Base-by-base conservation (phyloP, 1,140 invertebrate genomes). In the Holcopasites calliopsidis region DNA sequence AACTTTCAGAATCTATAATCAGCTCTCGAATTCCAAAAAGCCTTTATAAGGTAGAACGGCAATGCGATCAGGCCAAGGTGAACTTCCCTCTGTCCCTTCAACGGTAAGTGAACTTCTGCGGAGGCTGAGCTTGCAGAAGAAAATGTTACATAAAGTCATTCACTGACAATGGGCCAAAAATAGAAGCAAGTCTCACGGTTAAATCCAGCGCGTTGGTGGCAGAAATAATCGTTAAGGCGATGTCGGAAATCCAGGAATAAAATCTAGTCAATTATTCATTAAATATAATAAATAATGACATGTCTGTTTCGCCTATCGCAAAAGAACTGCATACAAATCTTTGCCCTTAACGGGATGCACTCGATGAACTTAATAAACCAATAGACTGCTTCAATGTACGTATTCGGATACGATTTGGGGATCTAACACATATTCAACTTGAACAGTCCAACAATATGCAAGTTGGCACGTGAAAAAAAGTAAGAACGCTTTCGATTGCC, bases 61-160 rank as follows among this genome's bases (percentile, higher is more conserved):
- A 44, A 58, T 8, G 31, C 33, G 54, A 28, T 66, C 28, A 6
- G 55, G 60, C 78, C 61, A 68, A 79, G 76, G 76, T 61, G 26
- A 50, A 38, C 28, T 44, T 18, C 42, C 6, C 42, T 40, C 54
- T 21, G 1, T 71, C 23, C 52, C 50, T 6, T 54, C 57, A 57
- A 77, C 60, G 54, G 66, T 52, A 47, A 23, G 13, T 31, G 66
- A 77, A 65, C 50, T 77, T n/a, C 57, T 28, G 55, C 65, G 23
- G 26, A 65, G 52, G 42, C 35, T 31, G 66, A 80, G 26, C 47
- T 66, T 60, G 61, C 33, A 4, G 26, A 23, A 65, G 31, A 28
- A 62, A 69, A 47, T 40, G 26, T 62, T 33, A 40, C 40, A 21
- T 26, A 55, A 73, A 47, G n/a, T 73, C 50, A 26, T 52, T 65